Base-by-base conservation (phyloP, 2,113 vertebrate species). In the Rallus limicola region DNA sequence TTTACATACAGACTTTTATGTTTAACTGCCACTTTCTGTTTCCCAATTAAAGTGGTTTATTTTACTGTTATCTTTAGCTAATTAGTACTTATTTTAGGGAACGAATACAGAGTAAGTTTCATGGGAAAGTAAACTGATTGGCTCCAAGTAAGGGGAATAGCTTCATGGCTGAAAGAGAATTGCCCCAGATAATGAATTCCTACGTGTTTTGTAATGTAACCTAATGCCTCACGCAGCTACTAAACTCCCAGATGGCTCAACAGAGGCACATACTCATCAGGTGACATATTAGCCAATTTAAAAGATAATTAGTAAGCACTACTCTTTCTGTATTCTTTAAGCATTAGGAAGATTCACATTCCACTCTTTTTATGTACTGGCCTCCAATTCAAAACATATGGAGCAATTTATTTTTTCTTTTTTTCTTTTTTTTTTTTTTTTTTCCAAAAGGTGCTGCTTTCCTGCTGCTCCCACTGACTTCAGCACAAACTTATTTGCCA, bases 1-100 rank as follows among this genome's bases (percentile, higher is more conserved):
- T 97, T 97, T 97, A 96, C 91, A 96, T 93, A 95, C 79, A 83
- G 86, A 88, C 88, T 95, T 95, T 96, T 90, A 94, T 83, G 89
- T 96, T 97, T 97, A 97, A 95, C 94, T 91, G 93, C 95, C 94
- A 95, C 76, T 96, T 96, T 96, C 89, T 93, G 80, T 94, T 96
- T 91, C 93, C 92, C 88, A 97, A 83, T 96, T 95, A 96, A 93
- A 96, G 86, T 91, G 72, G 94, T 96, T 97, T 96, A 96, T 96
- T 93, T 96, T 88, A 92, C 92, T 97, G 91, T 96, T 97, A 96
- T 95, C 93, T 95, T 96, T 87, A 94, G 79, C 79, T 97, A 96
- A 97, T 96, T 95, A 95, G 93, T 78, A 86, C 96, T 95, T 96
- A 86, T 96, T 97, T 97, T 93, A 91, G 56, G 78, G 74, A 86